phyloP scores from a whole-genome alignment of 1,140 invertebrate species.

The Berghia stephanieae region DNA sequence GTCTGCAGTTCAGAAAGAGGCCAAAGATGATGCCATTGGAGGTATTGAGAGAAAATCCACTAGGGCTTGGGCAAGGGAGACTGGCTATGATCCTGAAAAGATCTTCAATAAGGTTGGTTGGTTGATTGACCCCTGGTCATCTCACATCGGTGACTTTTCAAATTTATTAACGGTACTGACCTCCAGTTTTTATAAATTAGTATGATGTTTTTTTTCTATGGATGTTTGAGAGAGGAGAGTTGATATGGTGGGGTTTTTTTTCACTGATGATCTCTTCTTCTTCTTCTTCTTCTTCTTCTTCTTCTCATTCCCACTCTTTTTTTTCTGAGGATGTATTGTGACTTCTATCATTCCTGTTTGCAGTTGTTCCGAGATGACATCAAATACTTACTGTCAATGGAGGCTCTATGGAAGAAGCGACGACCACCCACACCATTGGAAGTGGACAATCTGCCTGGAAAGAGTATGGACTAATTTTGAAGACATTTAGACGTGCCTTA shows the following conservation, averaged over 20 bases:
- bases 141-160: too few relatives aligned
- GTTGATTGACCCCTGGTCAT: background rate
- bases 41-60: conserved; percentile 86
- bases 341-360: conserved; percentile 13
- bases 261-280: too few relatives aligned
- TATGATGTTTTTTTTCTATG: too few relatives aligned
- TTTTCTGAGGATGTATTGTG: too few relatives aligned
- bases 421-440: conserved; percentile 83
- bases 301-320: too few relatives aligned
- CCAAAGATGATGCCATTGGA: conserved; percentile 70
- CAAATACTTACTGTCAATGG: conserved; percentile 92
- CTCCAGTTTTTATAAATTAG: too few relatives aligned
- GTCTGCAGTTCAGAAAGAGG: conserved; percentile 66
- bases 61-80: conserved; percentile 84
- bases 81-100: conserved; percentile 81
- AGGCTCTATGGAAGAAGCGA: conserved; percentile 91
- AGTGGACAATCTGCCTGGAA: conserved; percentile 53
- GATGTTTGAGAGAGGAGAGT: too few relatives aligned
- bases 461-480: conserved; percentile 15
- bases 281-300: too few relatives aligned
- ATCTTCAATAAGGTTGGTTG: conserved; percentile 70
- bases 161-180: too few relatives aligned
- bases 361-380: conserved; percentile 96
- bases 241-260: too few relatives aligned
- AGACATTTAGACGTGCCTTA: background rate